These are phyloP conservation scores for honey bee (Apis mellifera) DNA, from an alignment of 1,140 invertebrate genomes.

Conservation along the genomic window DNA sequence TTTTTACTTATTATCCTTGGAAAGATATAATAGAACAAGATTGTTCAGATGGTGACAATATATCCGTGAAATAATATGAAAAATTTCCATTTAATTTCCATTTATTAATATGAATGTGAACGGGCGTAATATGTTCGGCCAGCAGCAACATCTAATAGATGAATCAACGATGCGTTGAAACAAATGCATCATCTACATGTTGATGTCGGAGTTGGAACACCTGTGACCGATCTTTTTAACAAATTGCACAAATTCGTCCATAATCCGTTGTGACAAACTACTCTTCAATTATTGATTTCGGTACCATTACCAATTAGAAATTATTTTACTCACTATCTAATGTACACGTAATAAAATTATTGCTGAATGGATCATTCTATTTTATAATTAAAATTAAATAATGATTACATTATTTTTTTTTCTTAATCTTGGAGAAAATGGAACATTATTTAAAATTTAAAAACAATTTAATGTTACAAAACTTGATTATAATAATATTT, in stretches of 20 bases:
- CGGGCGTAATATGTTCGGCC: conserved; percentile 46
- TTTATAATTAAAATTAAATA: background rate
- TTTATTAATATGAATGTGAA: conserved; percentile 55
- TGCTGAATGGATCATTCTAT: background rate
- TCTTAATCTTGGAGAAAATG: too few relatives aligned
- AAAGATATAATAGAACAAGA: background rate
- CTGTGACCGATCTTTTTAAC: conserved; percentile 45
- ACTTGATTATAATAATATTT: too few relatives aligned
- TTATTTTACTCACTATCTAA: background rate
- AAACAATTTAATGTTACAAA: too few relatives aligned
- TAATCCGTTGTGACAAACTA: background rate
- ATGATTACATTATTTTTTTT: too few relatives aligned
- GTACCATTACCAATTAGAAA: background rate
- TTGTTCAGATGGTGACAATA: background rate
- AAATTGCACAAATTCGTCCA: conserved; percentile 3
- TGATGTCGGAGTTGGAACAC: conserved; percentile 41
- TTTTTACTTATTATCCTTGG: background rate
- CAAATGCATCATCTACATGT: conserved; percentile 60
- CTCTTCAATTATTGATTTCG: background rate
- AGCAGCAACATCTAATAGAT: conserved; percentile 37
- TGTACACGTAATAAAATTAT: background rate
- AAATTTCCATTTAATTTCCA: conserved; percentile 52
- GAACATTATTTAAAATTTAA: too few relatives aligned
- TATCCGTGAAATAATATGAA: conserved; percentile 18
- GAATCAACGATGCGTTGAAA: conserved; percentile 55